Base-by-base conservation (phyloP, 2,888 invertebrate species). In the Magallana nippona region DNA sequence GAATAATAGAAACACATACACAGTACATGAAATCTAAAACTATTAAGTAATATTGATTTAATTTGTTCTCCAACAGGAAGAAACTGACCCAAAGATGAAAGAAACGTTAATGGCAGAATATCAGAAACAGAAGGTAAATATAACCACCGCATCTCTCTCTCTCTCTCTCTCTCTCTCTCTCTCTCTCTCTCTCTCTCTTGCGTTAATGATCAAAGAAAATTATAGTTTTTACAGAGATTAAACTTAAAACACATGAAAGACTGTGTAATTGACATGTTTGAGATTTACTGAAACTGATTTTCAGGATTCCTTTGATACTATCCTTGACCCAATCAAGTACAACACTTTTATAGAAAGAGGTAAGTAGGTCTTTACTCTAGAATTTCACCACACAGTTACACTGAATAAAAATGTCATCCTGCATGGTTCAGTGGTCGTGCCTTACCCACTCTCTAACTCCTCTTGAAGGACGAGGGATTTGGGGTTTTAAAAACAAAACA, bases 251-350 rank as follows among this genome's bases (percentile, higher is more conserved):
- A 44, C 44, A 44, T 0, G 44, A 44, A 44, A 44, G 8, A 44
- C 5, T 44, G 44, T 44, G 44, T 8, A 44, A 44, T 44, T 44
- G 5, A 44, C 44, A 44, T 44, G 5, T 0, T 3, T 22, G n/a
- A 78, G 1, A 1, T 27, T 27, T 27, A 32, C 11, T 32, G n/a
- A n/a, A n/a, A n/a, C n/a, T 77, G 5, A 44, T 77, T 77, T n/a
- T 63, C 32, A 94, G 83, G 97, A 97, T 90, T 96, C 97, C 0
- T 99, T 98, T 94, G 96, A 97, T 83, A 97, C 98, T 10, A 97
- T 99, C 89, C 98, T 99, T 93, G 97, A 98, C 93, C 96, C 96
- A 1, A 95, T 96, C 0, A 96, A 97, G 2, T 98, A 99, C 93
- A 96, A 97, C 79, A 97, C 97, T 0, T 95, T 98, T 56, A 95